Percentiles rank a stretch among this genome's conserved stretches.
Conservation (phyloP, 2,797 vertebrate species). For the Clamator glandarius region DNA sequence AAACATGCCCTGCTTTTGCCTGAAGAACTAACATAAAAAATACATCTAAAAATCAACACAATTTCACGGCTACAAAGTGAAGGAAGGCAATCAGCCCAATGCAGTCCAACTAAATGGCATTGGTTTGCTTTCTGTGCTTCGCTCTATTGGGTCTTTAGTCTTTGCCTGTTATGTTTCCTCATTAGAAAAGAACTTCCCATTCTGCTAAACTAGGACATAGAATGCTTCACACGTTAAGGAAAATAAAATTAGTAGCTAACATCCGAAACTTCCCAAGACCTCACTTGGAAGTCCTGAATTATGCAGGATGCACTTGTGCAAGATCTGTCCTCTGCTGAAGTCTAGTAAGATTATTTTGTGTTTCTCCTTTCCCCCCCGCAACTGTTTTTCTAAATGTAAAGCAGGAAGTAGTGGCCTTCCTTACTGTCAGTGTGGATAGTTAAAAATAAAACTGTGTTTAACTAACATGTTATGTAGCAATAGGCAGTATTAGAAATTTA, state of each 20-base stretch:
- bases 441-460: constrained; percentile 29
- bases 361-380: too few relatives aligned
- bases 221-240: background rate
- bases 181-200: constrained; percentile 1
- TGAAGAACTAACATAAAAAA: constrained; percentile 36
- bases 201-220: constrained; percentile 13
- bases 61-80: background rate
- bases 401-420: background rate
- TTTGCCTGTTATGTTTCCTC: background rate
- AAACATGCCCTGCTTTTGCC: constrained; percentile 30
- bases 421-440: background rate
- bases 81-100: background rate
- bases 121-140: background rate
- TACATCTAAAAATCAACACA: constrained; percentile 8
- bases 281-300: background rate
- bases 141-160: constrained; percentile 16
- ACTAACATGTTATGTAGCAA: background rate
- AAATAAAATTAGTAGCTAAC: background rate
- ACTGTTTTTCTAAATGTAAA: background rate
- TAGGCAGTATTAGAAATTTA: background rate
- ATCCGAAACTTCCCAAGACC: background rate
- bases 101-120: constrained; percentile 15
- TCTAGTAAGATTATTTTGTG: background rate
- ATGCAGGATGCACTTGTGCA: background rate
- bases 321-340: background rate